These are phyloP conservation scores for Monodelphis domestica DNA, from an alignment of 2,797 vertebrate species.

Conservation along the genomic window DNA sequence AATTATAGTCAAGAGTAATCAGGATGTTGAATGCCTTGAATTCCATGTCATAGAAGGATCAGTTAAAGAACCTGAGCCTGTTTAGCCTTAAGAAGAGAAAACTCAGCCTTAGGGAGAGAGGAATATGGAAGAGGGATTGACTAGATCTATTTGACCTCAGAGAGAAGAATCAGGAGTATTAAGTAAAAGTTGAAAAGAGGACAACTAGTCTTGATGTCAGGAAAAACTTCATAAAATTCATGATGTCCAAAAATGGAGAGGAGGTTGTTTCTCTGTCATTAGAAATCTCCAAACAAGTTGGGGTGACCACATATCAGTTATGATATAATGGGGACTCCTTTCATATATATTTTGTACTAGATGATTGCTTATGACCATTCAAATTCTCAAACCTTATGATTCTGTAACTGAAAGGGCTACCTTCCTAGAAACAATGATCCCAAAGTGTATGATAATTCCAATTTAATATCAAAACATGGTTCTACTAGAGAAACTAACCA, in stretches of 20 bases:
- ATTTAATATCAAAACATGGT: neutral
- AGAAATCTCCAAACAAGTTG: neutral
- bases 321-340: neutral
- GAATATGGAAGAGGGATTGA: neutral
- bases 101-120: neutral
- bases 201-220: neutral
- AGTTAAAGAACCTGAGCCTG: neutral
- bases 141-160: neutral
- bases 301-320: neutral
- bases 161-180: neutral
- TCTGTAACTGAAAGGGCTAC: neutral
- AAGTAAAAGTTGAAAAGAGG: neutral
- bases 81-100: neutral
- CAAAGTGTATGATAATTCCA: neutral
- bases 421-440: neutral
- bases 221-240: neutral
- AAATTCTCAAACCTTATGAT: neutral
- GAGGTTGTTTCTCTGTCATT: neutral
- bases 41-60: neutral
- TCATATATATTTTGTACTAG: neutral
- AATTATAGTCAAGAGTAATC: neutral
- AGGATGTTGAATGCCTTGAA: neutral
- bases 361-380: neutral
- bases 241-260: neutral
- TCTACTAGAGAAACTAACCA: neutral